Conservation (phyloP, 1,140 invertebrate genomes). For the Camponotus floridanus region DNA sequence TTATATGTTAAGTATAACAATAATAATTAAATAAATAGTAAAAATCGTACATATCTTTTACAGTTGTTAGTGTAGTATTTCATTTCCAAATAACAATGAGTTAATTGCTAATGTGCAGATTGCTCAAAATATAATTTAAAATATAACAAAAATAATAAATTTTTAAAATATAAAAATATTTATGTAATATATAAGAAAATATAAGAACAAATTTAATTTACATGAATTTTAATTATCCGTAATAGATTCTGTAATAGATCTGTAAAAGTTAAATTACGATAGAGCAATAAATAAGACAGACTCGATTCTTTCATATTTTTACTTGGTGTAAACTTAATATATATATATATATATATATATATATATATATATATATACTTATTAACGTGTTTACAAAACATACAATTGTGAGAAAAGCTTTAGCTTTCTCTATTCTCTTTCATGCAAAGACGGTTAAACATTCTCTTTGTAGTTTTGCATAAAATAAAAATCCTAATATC, state of each 20-base stretch:
- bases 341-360: background rate
- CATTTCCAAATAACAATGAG: background rate
- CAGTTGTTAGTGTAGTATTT: background rate
- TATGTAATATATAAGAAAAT: too few relatives aligned
- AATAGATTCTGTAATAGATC: background rate
- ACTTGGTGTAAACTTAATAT: background rate
- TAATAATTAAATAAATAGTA: background rate
- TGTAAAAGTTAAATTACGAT: background rate
- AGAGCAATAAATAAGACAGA: background rate
- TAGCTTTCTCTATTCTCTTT: constrained; percentile 42
- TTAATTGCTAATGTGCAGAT: background rate
- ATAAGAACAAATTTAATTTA: background rate
- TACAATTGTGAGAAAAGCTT: constrained; percentile 14
- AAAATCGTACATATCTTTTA: background rate
- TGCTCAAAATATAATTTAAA: background rate
- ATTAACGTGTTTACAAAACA: constrained; percentile 40
- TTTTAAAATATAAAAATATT: background rate
- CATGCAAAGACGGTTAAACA: background rate
- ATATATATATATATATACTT: too few relatives aligned
- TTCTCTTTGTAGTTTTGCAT: background rate
- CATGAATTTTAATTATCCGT: background rate
- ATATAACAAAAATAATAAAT: background rate
- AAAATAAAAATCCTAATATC: constrained; percentile 23
- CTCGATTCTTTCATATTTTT: constrained; percentile 16
- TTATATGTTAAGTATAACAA: background rate